phyloP scores from a whole-genome alignment of 1,140 invertebrate species.

The Euwallacea similis region DNA sequence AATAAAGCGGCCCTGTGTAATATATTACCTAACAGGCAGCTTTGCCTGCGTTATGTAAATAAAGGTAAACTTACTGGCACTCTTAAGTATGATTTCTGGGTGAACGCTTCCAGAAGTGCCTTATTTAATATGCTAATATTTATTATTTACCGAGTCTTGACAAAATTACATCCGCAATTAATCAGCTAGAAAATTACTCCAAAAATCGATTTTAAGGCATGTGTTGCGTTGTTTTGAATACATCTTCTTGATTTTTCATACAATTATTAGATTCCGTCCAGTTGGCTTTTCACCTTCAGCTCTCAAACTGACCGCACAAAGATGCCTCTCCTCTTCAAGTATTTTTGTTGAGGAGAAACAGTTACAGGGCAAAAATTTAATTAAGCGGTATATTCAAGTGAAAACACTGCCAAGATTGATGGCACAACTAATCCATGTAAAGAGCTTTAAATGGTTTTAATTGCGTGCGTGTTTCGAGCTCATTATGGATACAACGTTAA shows the following conservation, averaged over 20 bases:
- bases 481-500: conserved; percentile 30
- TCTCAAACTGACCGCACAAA: not conserved
- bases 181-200: not conserved
- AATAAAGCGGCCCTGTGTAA: not conserved
- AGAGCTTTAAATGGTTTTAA: conserved; percentile 38
- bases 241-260: not conserved
- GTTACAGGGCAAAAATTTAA: conserved; percentile 32
- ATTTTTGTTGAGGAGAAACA: not conserved
- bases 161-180: not conserved
- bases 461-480: conserved; percentile 32
- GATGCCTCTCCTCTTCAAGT: not conserved
- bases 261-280: not conserved
- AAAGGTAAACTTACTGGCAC: not conserved
- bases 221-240: too few relatives aligned
- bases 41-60: not conserved
- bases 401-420: conserved; percentile 33
- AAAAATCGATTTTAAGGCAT: not conserved
- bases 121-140: not conserved
- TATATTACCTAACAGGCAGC: not conserved
- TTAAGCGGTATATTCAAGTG: conserved; percentile 26
- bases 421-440: conserved; percentile 35
- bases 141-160: not conserved
- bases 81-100: conserved; percentile 1
- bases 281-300: not conserved
- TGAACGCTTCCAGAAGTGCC: too few relatives aligned